Percentiles rank a stretch among this genome's conserved stretches.
These are phyloP conservation scores for Platycheirus rosarum DNA, from an alignment of 2,888 invertebrate genomes.

Conservation along the genomic window DNA sequence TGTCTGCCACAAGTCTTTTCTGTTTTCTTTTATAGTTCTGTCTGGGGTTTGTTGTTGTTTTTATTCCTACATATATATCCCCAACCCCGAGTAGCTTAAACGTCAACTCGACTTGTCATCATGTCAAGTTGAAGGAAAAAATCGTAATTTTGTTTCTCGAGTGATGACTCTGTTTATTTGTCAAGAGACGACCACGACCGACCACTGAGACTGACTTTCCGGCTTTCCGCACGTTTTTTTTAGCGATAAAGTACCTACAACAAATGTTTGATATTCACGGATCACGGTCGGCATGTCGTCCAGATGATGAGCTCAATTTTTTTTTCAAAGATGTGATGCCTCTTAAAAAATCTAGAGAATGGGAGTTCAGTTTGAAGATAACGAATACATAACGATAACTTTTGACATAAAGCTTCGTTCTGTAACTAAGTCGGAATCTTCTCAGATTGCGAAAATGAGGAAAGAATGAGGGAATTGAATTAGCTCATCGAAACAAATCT, in stretches of 20 bases:
- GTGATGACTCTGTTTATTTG: conserved; percentile 25
- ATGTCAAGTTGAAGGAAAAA: conserved; percentile 45
- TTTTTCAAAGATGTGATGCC: too few relatives aligned
- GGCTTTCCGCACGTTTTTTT: too few relatives aligned
- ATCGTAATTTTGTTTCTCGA: conserved; percentile 11
- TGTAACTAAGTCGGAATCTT: too few relatives aligned
- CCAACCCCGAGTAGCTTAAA: conserved; percentile 46
- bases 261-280: neutral
- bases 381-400: too few relatives aligned
- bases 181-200: conserved; percentile 17
- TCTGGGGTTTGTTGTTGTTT: conserved; percentile 41
- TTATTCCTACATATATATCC: conserved; percentile 5
- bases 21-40: conserved; percentile 57
- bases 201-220: conserved; percentile 10
- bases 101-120: conserved; percentile 67
- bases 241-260: neutral
- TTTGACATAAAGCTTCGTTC: too few relatives aligned
- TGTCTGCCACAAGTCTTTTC: conserved; percentile 57
- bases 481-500: too few relatives aligned
- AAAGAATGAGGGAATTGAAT: too few relatives aligned
- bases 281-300: neutral
- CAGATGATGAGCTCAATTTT: too few relatives aligned
- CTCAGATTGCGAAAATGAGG: too few relatives aligned
- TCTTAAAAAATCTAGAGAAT: too few relatives aligned
- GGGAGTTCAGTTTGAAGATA: too few relatives aligned